Evolutionary conservation across 2,113 vertebrate species (phyloP), one percentile per base, ranked within the genome.

Genomic region (Saguinus imperator): DNA sequence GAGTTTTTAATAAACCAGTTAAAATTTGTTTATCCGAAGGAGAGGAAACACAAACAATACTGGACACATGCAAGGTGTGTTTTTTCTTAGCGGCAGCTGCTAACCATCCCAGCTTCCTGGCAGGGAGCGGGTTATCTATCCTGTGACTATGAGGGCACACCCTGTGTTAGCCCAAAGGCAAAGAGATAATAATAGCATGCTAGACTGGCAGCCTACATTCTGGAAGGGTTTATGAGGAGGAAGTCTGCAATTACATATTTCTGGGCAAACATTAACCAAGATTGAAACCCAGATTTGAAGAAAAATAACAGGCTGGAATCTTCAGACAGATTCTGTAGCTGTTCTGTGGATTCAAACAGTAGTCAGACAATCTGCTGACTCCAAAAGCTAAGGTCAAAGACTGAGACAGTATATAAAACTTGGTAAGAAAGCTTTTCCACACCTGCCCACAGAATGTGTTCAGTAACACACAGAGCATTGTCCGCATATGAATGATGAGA

Each of bases 181-280:
- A 13, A 94, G 97, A 98, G 98, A 98, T 98, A 98, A 98, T 98
- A 98, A 98, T 96, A 98, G 98, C 89, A 87, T 95, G 97, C 96
- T 87, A 96, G 96, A 98, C 98, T 98, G 98, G 98, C 98, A 83
- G 91, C 98, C 98, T 98, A 93, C 43, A 80, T 98, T 98, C 98
- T 99, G 99, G 98, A 99, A 98, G 98, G 97, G 98, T 99, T 99
- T 99, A 99, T 98, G 99, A 99, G 98, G 98, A 99, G 99, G 99
- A 99, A 99, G 99, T 99, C 99, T 92, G 89, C 99, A 99, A 99
- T 99, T 99, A 99, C 99, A 99, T 99, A 99, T 99, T 99, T 99
- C 99, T 99, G 98, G 98, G 99, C 99, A 99, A 99, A 99, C 99
- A 99, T 99, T 99, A 99, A 99, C 99, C 98, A 98, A 98, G 98